Evolutionary conservation across 2,888 invertebrate species (phyloP).

Genomic region (Mylabris sibirica): DNA sequence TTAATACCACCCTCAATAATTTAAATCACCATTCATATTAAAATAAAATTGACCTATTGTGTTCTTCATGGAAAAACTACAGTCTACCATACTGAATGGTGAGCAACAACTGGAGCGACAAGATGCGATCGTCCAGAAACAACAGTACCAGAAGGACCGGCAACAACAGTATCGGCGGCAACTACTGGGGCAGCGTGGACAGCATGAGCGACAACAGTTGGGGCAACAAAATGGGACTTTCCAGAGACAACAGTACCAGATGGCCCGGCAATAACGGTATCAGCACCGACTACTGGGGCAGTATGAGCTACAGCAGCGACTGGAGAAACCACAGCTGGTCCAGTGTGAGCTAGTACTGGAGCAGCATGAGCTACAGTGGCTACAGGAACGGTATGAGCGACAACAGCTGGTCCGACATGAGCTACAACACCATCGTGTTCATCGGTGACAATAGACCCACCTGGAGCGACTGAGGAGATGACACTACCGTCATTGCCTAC

Average conservation of each 20-base stretch:
- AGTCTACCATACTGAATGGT: constrained; percentile 28
- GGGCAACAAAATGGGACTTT: constrained; percentile 35
- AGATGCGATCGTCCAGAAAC: constrained; percentile 37
- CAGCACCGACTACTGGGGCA: constrained; percentile 35
- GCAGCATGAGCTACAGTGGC: constrained; percentile 30
- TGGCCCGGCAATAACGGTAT: constrained; percentile 41
- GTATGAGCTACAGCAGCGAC: constrained; percentile 25
- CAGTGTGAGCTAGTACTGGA: constrained; percentile 30
- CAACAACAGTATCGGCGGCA: constrained; percentile 33
- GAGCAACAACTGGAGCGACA: constrained; percentile 39
- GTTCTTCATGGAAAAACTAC: constrained; percentile 7
- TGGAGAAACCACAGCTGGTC: too few relatives aligned
- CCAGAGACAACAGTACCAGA: constrained; percentile 45
- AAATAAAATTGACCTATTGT: neutral
- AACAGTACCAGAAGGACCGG: constrained; percentile 49
- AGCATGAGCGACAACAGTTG: constrained; percentile 38
- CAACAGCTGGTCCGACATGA: constrained; percentile 31
- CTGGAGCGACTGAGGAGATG: constrained; percentile 49
- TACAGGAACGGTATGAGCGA: constrained; percentile 25
- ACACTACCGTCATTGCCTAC: constrained; percentile 49
- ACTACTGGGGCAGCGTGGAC: constrained; percentile 35
- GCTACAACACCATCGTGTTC: constrained; percentile 41
- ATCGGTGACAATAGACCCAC: constrained; percentile 45
- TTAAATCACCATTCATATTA: too few relatives aligned
- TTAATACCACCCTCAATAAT: neutral